phyloP scores from a whole-genome alignment of 2,888 invertebrate genomes.

The Dolomedes plantarius region DNA sequence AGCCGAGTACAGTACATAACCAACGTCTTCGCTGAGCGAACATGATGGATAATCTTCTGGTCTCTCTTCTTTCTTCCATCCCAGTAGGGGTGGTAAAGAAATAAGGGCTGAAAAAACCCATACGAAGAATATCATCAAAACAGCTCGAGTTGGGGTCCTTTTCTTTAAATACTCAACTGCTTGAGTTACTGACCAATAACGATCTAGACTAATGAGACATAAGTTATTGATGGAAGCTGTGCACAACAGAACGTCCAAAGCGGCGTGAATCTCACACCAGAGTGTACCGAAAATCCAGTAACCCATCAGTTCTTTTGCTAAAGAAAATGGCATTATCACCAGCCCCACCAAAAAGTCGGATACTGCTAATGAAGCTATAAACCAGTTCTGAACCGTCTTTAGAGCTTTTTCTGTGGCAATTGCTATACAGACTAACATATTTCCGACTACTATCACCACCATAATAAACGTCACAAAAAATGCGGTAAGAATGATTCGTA shows the following conservation, averaged over 20 bases:
- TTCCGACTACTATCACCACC: slow-evolving; percentile 96
- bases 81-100: slow-evolving; percentile 95
- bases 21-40: slow-evolving; percentile 95
- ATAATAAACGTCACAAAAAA: slow-evolving; percentile 93
- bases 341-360: slow-evolving; percentile 96
- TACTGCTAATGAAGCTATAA: slow-evolving; percentile 96
- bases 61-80: slow-evolving; percentile 86
- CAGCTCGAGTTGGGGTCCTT: slow-evolving; percentile 92
- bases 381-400: slow-evolving; percentile 98
- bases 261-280: slow-evolving; percentile 97
- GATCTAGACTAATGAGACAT: slow-evolving; percentile 95
- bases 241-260: slow-evolving; percentile 95
- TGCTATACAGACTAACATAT: slow-evolving; percentile 97
- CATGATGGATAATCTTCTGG: slow-evolving; percentile 72
- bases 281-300: slow-evolving; percentile 98
- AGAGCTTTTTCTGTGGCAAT: slow-evolving; percentile 96
- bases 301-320: slow-evolving; percentile 97
- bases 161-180: slow-evolving; percentile 94
- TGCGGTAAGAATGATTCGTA: slow-evolving; percentile 92
- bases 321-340: slow-evolving; percentile 96
- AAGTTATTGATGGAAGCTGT: slow-evolving; percentile 98
- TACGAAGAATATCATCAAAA: slow-evolving; percentile 95
- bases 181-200: slow-evolving; percentile 98
- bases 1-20: slow-evolving; percentile 98
- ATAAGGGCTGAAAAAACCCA: slow-evolving; percentile 96